These are phyloP conservation scores for Panthera leo DNA, from an alignment of 2,113 vertebrate species.

Conservation along the genomic window DNA sequence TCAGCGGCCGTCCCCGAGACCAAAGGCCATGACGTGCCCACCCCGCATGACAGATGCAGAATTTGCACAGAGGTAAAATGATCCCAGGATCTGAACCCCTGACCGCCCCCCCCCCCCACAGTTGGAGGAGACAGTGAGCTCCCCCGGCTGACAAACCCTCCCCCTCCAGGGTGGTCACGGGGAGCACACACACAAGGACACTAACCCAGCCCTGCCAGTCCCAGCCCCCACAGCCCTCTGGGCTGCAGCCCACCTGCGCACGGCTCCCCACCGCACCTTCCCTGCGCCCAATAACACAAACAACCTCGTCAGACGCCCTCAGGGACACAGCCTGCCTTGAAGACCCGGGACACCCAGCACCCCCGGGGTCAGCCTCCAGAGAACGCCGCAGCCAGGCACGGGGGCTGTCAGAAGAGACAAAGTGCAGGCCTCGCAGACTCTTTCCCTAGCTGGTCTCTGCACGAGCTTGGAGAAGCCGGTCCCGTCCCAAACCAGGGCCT, in stretches of 20 bases:
- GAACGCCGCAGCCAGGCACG: accelerated
- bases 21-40: neutral
- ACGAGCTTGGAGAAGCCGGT: neutral
- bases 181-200: too few relatives aligned
- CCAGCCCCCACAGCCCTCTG: neutral
- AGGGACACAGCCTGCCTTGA: neutral
- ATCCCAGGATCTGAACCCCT: accelerated
- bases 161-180: neutral
- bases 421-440: neutral
- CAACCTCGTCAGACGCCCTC: neutral
- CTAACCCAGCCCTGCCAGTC: too few relatives aligned
- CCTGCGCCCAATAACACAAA: neutral
- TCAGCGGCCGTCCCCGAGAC: neutral
- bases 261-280: neutral
- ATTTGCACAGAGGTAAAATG: neutral
- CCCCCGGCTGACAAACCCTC: neutral
- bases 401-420: neutral
- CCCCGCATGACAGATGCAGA: neutral
- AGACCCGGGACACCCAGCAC: neutral
- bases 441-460: neutral
- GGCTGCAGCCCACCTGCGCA: neutral
- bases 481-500: neutral
- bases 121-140: neutral
- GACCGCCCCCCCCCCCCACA: neutral
- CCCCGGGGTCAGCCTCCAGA: accelerated